Evolutionary conservation across 2,113 vertebrate species (phyloP), one percentile per base, ranked within the genome.

Genomic region (Eclectus roratus): DNA sequence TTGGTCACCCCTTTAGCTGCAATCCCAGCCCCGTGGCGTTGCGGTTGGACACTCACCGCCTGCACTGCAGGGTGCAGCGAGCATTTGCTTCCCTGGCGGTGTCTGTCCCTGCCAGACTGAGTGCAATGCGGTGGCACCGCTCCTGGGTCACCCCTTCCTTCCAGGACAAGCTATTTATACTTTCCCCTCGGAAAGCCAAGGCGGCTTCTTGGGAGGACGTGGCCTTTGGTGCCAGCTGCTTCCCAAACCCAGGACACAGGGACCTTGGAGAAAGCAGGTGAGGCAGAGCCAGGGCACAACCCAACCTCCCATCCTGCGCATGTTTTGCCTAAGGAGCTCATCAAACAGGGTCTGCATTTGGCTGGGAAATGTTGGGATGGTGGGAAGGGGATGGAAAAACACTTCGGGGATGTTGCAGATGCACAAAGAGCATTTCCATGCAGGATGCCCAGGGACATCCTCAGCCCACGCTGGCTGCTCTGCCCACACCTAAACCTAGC

Each of bases 71-170:
- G n/a, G 79, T 4, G 71, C 85, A 82, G 91, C 88, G 88, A 93
- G 46, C 68, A 20, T 85, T 90, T 58, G 29, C 58, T 82, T 85
- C 66, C 90, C 90, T 72, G 89, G 7, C 10, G 28, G 23, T 15
- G 41, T 50, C 91, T 94, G 93, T 69, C 90, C 93, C 92, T 83
- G 92, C 82, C 88, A 52, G 94, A 33, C 92, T 28, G 63, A 7
- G 58, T 79, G 88, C 39, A n/a, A 65, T 23, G 88, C 19, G 56
- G 88, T 44, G 82, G 82, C 94, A 31, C 60, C 2, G 71, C 86
- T 83, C 86, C 89, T 49, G 93, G 63, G 49, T 8, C 13, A 37
- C 27, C 52, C 14, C 12, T 2, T 13, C 11, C 1, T 55, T 80
- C 25, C 66, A 77, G 91, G 52, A 35, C 1, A 0, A 79, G 83